These are phyloP conservation scores for Oreochromis mossambicus DNA, from an alignment of 2,797 vertebrate genomes.

Conservation along the genomic window DNA sequence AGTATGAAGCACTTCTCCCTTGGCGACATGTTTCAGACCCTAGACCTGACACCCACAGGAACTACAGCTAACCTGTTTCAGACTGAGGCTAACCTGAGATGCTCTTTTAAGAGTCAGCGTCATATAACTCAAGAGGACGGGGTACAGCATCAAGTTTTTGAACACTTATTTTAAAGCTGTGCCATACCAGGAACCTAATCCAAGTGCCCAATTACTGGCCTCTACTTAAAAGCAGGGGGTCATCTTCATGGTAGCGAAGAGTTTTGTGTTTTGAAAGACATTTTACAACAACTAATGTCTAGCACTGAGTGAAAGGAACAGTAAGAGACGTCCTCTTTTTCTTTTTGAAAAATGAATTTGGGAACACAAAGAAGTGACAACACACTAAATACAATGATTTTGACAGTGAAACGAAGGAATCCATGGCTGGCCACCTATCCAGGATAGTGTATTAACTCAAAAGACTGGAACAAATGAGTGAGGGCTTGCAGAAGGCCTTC, in stretches of 20 bases:
- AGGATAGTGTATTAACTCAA: slow-evolving; percentile 3
- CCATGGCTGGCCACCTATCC: background rate
- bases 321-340: background rate
- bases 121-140: background rate
- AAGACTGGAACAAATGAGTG: slow-evolving; percentile 12
- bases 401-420: background rate
- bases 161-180: background rate
- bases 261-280: background rate
- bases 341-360: background rate
- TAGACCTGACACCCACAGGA: background rate
- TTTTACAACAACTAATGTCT: background rate
- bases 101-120: background rate
- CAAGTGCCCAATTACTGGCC: rapidly evolving
- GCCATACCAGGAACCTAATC: background rate
- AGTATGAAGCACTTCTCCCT: background rate
- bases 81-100: background rate
- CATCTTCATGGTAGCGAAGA: background rate
- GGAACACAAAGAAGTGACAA: background rate
- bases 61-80: background rate
- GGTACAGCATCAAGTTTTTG: background rate
- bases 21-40: background rate
- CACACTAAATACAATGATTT: background rate
- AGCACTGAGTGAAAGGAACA: background rate
- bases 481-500: slow-evolving; percentile 17
- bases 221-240: background rate